phyloP scores from a whole-genome alignment of 2,797 vertebrate genomes.

The Arrhamphus sclerolepis region DNA sequence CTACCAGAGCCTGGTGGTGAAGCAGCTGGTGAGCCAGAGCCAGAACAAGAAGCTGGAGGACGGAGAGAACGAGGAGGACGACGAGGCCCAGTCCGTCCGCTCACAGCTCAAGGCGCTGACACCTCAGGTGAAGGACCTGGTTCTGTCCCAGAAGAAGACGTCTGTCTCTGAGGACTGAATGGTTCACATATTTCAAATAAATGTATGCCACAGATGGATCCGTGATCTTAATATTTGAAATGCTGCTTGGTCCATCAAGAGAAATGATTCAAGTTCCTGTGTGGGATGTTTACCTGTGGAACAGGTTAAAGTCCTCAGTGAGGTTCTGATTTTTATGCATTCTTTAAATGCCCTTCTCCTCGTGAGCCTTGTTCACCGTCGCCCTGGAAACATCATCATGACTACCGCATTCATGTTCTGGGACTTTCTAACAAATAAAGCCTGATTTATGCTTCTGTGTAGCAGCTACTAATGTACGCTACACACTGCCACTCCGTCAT shows the following conservation, averaged over 20 bases:
- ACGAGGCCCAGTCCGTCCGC: conserved; percentile 70
- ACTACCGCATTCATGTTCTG: no score
- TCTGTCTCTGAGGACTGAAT: conserved; percentile 83
- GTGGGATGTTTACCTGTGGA: background rate
- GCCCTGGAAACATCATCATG: no score
- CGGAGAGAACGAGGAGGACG: conserved; percentile 56
- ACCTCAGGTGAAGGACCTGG: conserved; percentile 87
- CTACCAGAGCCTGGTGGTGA: conserved; percentile 94
- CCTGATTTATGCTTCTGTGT: no score
- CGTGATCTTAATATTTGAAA: no score
- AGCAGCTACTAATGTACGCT: no score
- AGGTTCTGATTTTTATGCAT: conserved; percentile 40
- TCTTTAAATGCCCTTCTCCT: conserved; percentile 44
- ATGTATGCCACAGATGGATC: background rate
- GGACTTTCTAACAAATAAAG: no score
- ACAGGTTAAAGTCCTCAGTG: conserved; percentile 49
- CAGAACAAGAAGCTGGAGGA: conserved; percentile 67
- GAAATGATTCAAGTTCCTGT: conserved; percentile 39
- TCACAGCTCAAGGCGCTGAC: conserved; percentile 85
- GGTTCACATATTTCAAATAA: background rate
- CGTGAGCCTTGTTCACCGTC: background rate
- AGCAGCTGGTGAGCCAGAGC: conserved; percentile 89
- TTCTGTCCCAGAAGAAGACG: conserved; percentile 85
- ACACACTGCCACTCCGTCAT: no score
- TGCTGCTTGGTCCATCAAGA: no score